phyloP scores from a whole-genome alignment of 1,140 invertebrate genomes.

The Cherax destructor region DNA sequence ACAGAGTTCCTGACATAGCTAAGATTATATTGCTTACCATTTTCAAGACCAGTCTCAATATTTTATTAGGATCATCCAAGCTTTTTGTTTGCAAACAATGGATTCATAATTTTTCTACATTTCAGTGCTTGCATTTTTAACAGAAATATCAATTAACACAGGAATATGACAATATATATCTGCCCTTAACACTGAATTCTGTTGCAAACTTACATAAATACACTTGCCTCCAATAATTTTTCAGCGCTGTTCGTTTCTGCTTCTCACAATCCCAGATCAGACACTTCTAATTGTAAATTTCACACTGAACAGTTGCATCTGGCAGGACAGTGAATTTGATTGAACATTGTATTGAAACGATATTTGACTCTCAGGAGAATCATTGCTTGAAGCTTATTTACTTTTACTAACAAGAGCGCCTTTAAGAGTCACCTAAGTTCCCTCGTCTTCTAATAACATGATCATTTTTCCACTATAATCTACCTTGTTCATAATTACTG shows the following conservation, averaged over 20 bases:
- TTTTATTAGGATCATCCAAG: not conserved
- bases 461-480: no score
- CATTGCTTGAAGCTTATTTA: no score
- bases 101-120: not conserved
- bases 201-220: not conserved
- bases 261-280: not conserved
- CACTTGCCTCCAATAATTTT: not conserved
- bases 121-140: not conserved
- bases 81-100: not conserved
- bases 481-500: no score
- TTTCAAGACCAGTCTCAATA: conserved; percentile 7
- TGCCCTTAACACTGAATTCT: not conserved
- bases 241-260: not conserved
- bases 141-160: not conserved
- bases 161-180: not conserved
- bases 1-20: not conserved
- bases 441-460: no score
- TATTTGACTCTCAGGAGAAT: not conserved
- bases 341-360: not conserved
- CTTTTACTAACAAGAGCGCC: no score
- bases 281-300: conserved; percentile 11
- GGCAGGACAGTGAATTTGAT: not conserved
- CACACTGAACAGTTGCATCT: not conserved
- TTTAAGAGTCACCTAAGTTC: no score
- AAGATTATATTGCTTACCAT: conserved; percentile 7